Evolutionary conservation across 2,113 vertebrate genomes (phyloP).

Genomic region (Pyrgilauda ruficollis): DNA sequence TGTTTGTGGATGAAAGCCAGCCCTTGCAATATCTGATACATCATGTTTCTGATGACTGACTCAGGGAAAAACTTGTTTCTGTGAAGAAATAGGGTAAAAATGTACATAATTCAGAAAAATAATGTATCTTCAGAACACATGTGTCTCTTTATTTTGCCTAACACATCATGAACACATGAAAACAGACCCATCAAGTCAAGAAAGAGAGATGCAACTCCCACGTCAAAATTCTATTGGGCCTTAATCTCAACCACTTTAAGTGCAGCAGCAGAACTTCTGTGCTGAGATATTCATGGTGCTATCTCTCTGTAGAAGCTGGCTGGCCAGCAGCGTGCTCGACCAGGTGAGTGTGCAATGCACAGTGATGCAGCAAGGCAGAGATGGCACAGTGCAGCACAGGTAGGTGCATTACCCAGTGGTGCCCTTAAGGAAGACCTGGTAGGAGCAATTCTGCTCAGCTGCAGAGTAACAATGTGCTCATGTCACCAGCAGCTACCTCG

Average conservation of each 20-base stretch:
- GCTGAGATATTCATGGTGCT: not conserved
- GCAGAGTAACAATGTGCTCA: not conserved
- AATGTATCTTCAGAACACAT: not conserved
- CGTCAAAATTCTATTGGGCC: not conserved
- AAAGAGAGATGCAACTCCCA: not conserved
- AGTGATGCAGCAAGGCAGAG: not conserved
- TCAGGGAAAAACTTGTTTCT: slow-evolving; percentile 97
- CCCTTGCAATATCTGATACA: slow-evolving; percentile 98
- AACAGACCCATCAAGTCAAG: not conserved
- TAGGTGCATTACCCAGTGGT: not conserved
- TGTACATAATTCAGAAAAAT: not conserved
- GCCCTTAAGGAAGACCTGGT: not conserved
- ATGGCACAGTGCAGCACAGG: not conserved
- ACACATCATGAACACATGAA: not conserved
- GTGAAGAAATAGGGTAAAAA: slow-evolving; percentile 76
- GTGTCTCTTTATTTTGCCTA: not conserved
- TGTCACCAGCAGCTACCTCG: not conserved
- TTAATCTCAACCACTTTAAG: not conserved
- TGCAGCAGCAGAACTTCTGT: not conserved
- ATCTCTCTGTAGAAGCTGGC: not conserved
- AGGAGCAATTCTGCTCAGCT: not conserved
- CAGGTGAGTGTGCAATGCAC: not conserved
- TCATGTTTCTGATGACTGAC: slow-evolving; percentile 97
- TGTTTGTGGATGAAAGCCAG: slow-evolving; percentile 98
- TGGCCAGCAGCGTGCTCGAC: not conserved